phyloP scores from a whole-genome alignment of 2,797 vertebrate genomes.

The Sphaeramia orbicularis region DNA sequence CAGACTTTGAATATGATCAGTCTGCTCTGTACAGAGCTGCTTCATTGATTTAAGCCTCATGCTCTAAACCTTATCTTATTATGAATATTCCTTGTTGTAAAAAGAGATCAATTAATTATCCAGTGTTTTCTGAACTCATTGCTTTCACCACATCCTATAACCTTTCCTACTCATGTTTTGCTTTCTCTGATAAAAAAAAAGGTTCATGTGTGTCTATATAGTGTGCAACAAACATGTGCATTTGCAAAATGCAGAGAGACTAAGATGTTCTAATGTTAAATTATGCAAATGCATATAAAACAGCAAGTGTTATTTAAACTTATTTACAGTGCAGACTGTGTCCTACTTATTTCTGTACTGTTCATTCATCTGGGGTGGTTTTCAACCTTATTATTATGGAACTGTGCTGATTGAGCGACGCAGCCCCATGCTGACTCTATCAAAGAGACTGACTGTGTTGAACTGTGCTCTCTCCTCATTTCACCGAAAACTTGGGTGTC shows the following conservation, averaged over 20 bases:
- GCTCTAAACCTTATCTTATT: background rate
- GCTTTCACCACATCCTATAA: background rate
- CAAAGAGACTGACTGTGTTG: background rate
- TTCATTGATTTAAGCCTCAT: slow-evolving; percentile 16
- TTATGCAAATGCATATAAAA: background rate
- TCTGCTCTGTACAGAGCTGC: slow-evolving; percentile 22
- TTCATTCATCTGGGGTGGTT: background rate
- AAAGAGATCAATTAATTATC: slow-evolving; percentile 29
- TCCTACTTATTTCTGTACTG: slow-evolving; percentile 2
- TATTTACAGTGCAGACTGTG: slow-evolving; percentile 13
- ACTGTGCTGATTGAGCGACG: background rate
- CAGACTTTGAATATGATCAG: background rate
- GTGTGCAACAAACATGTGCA: background rate
- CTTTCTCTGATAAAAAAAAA: background rate
- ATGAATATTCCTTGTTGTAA: slow-evolving; percentile 6
- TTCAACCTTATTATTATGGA: background rate
- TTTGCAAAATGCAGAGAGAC: background rate
- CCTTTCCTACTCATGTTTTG: slow-evolving; percentile 9
- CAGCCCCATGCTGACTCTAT: slow-evolving; percentile 1
- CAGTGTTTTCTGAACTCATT: slow-evolving; percentile 21
- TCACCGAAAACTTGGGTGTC: background rate
- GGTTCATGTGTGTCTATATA: background rate
- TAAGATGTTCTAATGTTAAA: too few relatives aligned
- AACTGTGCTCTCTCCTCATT: background rate
- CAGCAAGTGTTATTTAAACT: slow-evolving; percentile 1